A percentile compares a stretch with the other conserved stretches of the same genome.
Conservation (phyloP, 1,140 invertebrate species). For the Leucophenga varia region DNA sequence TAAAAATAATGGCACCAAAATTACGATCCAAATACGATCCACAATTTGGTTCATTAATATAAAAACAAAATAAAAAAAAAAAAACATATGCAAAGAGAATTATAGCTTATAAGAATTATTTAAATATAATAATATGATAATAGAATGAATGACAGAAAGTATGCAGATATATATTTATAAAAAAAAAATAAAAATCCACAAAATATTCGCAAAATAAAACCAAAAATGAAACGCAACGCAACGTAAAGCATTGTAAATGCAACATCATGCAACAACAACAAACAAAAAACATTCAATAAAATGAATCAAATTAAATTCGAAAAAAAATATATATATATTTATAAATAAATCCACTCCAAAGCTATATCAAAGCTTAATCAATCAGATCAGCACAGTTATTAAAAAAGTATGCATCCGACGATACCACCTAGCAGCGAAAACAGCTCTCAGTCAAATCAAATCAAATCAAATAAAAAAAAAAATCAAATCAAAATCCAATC, state of each 20-base stretch:
- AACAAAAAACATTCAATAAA: slow-evolving; percentile 7
- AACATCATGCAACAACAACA: slow-evolving; percentile 11
- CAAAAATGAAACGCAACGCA: background rate
- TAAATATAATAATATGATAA: slow-evolving; percentile 47
- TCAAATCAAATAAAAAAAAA: slow-evolving; percentile 4
- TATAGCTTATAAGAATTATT: slow-evolving; percentile 56
- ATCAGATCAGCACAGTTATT: too few relatives aligned
- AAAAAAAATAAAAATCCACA: slow-evolving; percentile 2
- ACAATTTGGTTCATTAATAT: slow-evolving; percentile 40
- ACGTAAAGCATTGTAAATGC: slow-evolving; percentile 1
- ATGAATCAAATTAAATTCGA: too few relatives aligned
- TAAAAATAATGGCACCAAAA: slow-evolving; percentile 8
- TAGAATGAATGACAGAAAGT: slow-evolving; percentile 35
- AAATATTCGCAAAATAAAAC: slow-evolving; percentile 2
- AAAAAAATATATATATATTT: too few relatives aligned
- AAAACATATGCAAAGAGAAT: slow-evolving; percentile 56
- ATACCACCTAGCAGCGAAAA: slow-evolving; percentile 4
- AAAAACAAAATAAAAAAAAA: too few relatives aligned
- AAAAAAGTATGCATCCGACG: too few relatives aligned
- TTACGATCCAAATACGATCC: slow-evolving; percentile 32
- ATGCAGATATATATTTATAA: slow-evolving; percentile 7
- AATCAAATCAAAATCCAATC: background rate
- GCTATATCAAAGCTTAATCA: too few relatives aligned
- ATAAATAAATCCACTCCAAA: too few relatives aligned
- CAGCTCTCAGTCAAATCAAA: slow-evolving; percentile 18